Base-by-base conservation (phyloP, 2,888 invertebrate species). In the Octodonta nipae region DNA sequence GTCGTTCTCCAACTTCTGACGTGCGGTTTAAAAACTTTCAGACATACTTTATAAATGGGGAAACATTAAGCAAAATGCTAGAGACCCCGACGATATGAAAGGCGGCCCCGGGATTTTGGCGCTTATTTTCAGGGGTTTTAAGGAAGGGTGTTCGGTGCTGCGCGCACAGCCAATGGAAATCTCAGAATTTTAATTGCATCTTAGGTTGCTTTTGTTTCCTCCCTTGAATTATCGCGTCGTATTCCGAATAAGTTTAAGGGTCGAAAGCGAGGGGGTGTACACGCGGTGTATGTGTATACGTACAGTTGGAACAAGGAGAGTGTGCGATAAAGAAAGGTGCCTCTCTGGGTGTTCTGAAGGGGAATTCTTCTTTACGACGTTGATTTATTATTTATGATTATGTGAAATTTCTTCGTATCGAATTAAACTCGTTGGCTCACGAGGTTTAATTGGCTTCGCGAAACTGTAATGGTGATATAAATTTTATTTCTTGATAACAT, bases 181-280 rank as follows among this genome's bases (percentile, higher is more conserved):
- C 58, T 58, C 55, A 50, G 58, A 59, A 60, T 61, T 61, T 61
- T 61, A 61, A 61, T 61, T 61, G 60, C 60, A 59, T 61, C 61
- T 61, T 61, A 59, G 56, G 57, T 59, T 57, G 59, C 59, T 61
- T 61, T 60, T 59, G 60, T 60, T 60, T 58, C 59, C 56, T 45
- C 42, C 55, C 55, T 55, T 58, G 51, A 58, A 55, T 57, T 57
- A 56, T 55, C 49, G 50, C 50, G 22, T 37, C 36, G 38, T 37
- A 34, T 40, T 41, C 42, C 35, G 37, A 36, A 42, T 39, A 42
- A 44, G 40, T 42, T 44, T 36, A 36, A 36, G 26, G n/a, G n/a
- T n/a, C n/a, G n/a, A n/a, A n/a, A n/a, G 38, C 37, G 35, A 37
- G 38, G 38, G 40, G 34, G 38, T 36, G 40, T 38, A 33, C 35